A percentile compares a stretch with the other conserved stretches of the same genome.
Evolutionary conservation across 1,140 invertebrate genomes (phyloP).

Genomic region (Conopomorpha cramerella): DNA sequence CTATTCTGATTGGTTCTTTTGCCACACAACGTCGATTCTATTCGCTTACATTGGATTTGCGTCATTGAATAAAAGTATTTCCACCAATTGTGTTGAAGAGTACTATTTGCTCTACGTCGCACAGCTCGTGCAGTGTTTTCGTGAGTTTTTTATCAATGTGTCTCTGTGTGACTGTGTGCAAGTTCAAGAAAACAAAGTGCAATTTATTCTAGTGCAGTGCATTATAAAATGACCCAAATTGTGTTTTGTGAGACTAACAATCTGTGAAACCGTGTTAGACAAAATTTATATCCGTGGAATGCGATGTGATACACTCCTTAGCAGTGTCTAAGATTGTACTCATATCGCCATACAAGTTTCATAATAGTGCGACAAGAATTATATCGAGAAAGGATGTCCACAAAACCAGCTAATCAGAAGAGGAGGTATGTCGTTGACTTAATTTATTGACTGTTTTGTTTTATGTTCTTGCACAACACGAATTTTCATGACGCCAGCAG

Average conservation of each 20-base stretch:
- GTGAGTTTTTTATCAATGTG: too few species aligned
- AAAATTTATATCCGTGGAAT: conserved; percentile 21
- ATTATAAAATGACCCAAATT: conserved; percentile 51
- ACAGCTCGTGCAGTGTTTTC: too few species aligned
- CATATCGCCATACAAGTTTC: conserved; percentile 51
- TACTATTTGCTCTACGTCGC: too few species aligned
- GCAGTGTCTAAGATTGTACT: conserved; percentile 61
- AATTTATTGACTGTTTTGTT: too few species aligned
- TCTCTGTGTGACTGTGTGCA: too few species aligned
- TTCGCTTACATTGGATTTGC: too few species aligned
- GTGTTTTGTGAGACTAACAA: conserved; percentile 32
- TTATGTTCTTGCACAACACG: too few species aligned
- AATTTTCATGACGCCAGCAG: too few species aligned
- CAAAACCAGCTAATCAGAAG: conserved; percentile 48
- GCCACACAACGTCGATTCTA: too few species aligned
- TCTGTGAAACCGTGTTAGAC: conserved; percentile 19
- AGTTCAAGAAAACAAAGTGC: conserved; percentile 49
- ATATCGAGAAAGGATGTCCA: conserved; percentile 47
- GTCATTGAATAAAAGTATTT: too few species aligned
- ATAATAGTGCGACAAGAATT: conserved; percentile 32
- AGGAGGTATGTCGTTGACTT: conserved; percentile 39
- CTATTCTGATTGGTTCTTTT: too few species aligned
- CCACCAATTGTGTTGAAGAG: too few species aligned
- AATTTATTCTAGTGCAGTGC: conserved; percentile 46
- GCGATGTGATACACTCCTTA: conserved; percentile 60